Evolutionary conservation across 1,140 invertebrate species (phyloP), one percentile per base, ranked within the genome.

Genomic region (Dinothrombium tinctorium): DNA sequence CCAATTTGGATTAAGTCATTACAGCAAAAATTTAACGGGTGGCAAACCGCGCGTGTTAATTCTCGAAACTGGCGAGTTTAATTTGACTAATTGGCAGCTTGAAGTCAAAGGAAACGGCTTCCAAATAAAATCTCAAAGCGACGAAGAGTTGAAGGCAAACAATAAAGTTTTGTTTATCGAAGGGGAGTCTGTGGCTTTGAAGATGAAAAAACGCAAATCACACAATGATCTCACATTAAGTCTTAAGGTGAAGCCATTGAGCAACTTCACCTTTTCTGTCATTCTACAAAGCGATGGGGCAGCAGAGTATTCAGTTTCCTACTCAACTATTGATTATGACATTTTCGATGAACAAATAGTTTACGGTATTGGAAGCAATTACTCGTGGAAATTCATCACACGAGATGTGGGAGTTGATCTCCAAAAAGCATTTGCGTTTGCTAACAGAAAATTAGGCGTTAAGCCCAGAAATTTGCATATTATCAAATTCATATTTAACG

Each of bases 1-100:
- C 4, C 92, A 99, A 58, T 98, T 86, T 59, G 92, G 83, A 0
- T 59, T 98, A 25, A 81, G 86, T 20, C 92, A 98, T 61, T 96
- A 89, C 59, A 90, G 83, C 56, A 94, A 94, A 61, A 81, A 84
- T 37, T 54, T 84, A 14, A 80, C 76, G 0, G 78, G 82, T 17
- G 41, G 23, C 7, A 35, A 26, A 29, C 37, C 36, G 5, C 12
- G 33, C n/a, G 37, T 47, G 15, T 15, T 32, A 17, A 24, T 31
- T 24, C 32, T 41, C 38, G 42, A 47, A 15, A 21, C 26, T 11
- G 42, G 43, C 9, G 6, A 12, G n/a, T 37, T 37, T 15, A 37
- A 44, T 6, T 26, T 43, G 15, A 21, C 33, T 22, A 8, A 17
- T 7, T 42, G 29, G 22, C 5, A 32, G 5, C 4, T 32, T 5